These are phyloP conservation scores for Takifugu flavidus DNA, from an alignment of 2,113 vertebrate genomes.

Conservation along the genomic window DNA sequence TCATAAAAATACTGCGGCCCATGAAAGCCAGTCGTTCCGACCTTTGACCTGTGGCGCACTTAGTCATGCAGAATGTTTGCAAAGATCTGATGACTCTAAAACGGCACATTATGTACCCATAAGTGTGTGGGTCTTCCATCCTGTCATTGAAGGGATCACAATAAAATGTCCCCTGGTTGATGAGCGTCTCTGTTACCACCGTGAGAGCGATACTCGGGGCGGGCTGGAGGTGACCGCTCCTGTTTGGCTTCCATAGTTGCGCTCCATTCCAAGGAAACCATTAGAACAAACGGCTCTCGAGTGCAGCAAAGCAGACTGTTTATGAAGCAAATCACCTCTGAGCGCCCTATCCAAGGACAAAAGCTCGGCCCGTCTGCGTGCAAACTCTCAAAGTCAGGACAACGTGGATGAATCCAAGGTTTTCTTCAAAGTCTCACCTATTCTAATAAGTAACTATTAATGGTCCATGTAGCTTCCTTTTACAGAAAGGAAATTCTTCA, in stretches of 20 bases:
- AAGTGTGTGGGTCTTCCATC: constrained; percentile 1
- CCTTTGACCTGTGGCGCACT: constrained; percentile 65
- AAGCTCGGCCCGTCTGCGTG: constrained; percentile 21
- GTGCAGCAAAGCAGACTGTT: constrained; percentile 73
- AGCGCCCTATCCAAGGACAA: constrained; percentile 71
- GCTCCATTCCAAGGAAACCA: constrained; percentile 72
- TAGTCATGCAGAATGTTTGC: constrained; percentile 54
- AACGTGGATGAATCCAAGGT: neutral
- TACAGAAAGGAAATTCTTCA: neutral
- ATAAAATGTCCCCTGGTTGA: constrained; percentile 22
- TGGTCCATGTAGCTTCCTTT: constrained; percentile 9
- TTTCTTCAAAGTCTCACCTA: neutral
- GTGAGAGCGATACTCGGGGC: constrained; percentile 57
- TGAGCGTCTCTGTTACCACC: constrained; percentile 55
- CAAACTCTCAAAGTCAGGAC: constrained; percentile 10
- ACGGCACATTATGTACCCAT: constrained; percentile 3
- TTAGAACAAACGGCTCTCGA: constrained; percentile 76
- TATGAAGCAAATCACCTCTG: constrained; percentile 65
- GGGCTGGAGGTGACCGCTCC: constrained; percentile 66
- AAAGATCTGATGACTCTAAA: constrained; percentile 34
- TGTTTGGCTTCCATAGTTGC: constrained; percentile 45
- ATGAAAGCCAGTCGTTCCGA: constrained; percentile 59
- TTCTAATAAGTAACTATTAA: constrained; percentile 2
- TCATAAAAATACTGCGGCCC: constrained; percentile 59
- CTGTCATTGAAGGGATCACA: constrained; percentile 13